These are phyloP conservation scores for Canis aureus DNA, from an alignment of 2,113 vertebrate genomes.

Conservation along the genomic window DNA sequence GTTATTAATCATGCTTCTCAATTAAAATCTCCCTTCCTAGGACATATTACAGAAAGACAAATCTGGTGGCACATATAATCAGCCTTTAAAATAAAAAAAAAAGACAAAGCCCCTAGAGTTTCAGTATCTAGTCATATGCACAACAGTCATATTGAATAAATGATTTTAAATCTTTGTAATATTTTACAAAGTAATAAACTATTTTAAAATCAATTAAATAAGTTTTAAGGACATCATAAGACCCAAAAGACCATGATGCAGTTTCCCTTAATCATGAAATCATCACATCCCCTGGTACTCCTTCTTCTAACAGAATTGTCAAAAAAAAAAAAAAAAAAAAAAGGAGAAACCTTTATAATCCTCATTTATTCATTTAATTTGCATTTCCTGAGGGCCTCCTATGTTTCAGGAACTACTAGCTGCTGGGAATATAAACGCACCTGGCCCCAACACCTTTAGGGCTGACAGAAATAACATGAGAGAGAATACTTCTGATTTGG, in stretches of 20 bases:
- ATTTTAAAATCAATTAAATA: conserved; percentile 3
- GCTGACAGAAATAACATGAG: background rate
- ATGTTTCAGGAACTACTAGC: background rate
- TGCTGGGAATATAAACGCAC: background rate
- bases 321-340: background rate
- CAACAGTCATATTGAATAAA: background rate
- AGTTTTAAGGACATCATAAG: background rate
- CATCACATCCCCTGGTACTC: background rate
- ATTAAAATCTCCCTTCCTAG: background rate
- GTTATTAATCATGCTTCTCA: conserved; percentile 57
- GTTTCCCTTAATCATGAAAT: background rate
- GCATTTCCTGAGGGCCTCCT: background rate
- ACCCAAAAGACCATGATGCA: background rate
- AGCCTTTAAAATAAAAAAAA: background rate
- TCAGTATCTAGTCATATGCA: background rate
- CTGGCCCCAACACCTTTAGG: background rate
- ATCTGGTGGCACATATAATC: background rate
- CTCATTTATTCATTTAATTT: conserved; percentile 30
- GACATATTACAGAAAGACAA: background rate
- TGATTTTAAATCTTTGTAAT: background rate
- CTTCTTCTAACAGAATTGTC: background rate
- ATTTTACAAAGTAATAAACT: conserved; percentile 40
- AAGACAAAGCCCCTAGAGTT: background rate
- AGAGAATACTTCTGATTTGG: background rate
- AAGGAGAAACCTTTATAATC: background rate